phyloP scores from a whole-genome alignment of 2,888 invertebrate species.

The Epinotia ramella region DNA sequence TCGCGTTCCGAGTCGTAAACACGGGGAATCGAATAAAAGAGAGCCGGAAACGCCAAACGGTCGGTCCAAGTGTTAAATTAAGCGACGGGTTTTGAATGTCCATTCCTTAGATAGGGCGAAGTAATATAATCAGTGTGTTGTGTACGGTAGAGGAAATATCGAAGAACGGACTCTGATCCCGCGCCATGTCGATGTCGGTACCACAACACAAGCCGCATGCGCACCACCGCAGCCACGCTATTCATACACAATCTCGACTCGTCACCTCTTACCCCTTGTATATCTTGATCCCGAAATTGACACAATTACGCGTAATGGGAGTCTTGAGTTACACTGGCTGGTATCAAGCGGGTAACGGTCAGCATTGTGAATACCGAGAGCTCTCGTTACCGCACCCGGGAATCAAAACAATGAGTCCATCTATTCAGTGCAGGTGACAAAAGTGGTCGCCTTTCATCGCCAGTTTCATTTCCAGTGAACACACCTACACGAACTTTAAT shows the following conservation, averaged over 20 bases:
- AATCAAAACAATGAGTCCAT: conserved; percentile 72
- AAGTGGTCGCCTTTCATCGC: conserved; percentile 48
- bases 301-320: background rate
- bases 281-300: background rate
- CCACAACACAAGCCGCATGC: conserved; percentile 60
- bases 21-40: conserved; percentile 61
- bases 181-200: conserved; percentile 39
- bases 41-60: conserved; percentile 50
- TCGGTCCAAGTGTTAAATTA: conserved; percentile 38
- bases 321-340: background rate
- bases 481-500: conserved; percentile 16
- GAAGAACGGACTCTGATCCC: conserved; percentile 47
- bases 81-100: conserved; percentile 48
- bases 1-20: conserved; percentile 64
- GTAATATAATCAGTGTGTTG: conserved; percentile 49
- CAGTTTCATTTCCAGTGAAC: conserved; percentile 20
- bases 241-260: background rate
- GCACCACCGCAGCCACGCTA: conserved; percentile 47
- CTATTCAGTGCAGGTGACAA: conserved; percentile 66
- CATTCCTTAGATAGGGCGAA: conserved; percentile 49
- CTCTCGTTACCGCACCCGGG: conserved; percentile 66
- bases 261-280: background rate
- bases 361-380: conserved; percentile 46
- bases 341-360: background rate
- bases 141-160: conserved; percentile 50